These are phyloP conservation scores for Epizoanthus fatuus DNA, from an alignment of 92 coral and sea anemone genomes.

Conservation along the genomic window DNA sequence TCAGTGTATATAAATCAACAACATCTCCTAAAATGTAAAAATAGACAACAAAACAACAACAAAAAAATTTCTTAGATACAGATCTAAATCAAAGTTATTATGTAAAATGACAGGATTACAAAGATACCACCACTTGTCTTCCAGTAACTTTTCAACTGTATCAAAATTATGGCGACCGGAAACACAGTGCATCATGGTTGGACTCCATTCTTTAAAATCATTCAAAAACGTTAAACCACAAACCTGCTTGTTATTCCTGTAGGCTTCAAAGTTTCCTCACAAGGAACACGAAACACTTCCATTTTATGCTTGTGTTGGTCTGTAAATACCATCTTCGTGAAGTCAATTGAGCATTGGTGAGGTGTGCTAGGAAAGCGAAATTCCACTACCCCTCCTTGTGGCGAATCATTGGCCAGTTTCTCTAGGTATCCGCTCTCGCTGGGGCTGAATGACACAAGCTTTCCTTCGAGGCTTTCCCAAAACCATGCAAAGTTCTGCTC, in stretches of 20 bases:
- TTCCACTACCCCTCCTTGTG: background rate
- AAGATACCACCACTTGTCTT: too few relatives aligned
- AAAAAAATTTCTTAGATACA: too few relatives aligned
- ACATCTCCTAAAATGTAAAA: too few relatives aligned
- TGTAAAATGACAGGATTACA: too few relatives aligned
- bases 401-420: constrained; percentile 17
- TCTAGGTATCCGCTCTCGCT: constrained; percentile 66
- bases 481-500: constrained; percentile 47
- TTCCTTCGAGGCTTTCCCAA: constrained; percentile 57
- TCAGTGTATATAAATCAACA: too few relatives aligned
- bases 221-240: background rate
- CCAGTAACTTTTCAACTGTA: too few relatives aligned
- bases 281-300: constrained; percentile 9
- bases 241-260: constrained; percentile 25
- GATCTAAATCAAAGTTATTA: too few relatives aligned
- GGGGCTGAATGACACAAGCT: constrained; percentile 56
- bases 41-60: too few relatives aligned
- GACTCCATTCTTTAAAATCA: too few relatives aligned
- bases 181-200: too few relatives aligned
- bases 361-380: constrained; percentile 49
- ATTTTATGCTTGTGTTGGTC: constrained; percentile 26
- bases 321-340: constrained; percentile 39
- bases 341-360: constrained; percentile 22
- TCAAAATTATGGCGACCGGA: too few relatives aligned
- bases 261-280: constrained; percentile 4